Evolutionary conservation across 2,888 invertebrate species (phyloP).

Genomic region (Agrotis clavis): DNA sequence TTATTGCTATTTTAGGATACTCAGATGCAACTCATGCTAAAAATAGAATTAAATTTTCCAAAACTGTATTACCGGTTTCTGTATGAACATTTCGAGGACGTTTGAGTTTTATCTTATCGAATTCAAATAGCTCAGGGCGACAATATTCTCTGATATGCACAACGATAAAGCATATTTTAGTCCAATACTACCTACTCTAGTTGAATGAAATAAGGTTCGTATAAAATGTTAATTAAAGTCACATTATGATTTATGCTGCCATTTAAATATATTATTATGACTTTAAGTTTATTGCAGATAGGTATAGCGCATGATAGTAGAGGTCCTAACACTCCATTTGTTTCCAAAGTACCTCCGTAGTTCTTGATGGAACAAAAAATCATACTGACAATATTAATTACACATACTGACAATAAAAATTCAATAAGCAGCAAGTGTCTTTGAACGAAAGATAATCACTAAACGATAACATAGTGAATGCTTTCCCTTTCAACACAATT

Average conservation of each 20-base stretch:
- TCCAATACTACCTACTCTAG: conserved; percentile 4
- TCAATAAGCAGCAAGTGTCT: no score
- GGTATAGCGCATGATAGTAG: no score
- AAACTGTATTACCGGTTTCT: conserved; percentile 7
- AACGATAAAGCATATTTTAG: conserved; percentile 40
- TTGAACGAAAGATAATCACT: conserved; percentile 17
- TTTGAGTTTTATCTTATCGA: conserved; percentile 63
- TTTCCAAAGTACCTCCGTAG: not conserved
- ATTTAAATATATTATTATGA: not conserved
- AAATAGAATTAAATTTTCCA: conserved; percentile 3
- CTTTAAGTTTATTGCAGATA: not conserved
- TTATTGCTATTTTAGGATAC: conserved; percentile 10
- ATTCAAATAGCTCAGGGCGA: conserved; percentile 54
- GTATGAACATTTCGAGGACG: conserved; percentile 32
- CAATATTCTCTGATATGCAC: conserved; percentile 48
- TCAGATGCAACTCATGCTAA: not conserved
- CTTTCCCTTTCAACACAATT: conserved; percentile 52
- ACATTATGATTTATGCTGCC: not conserved
- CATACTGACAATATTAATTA: not conserved
- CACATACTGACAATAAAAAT: not conserved
- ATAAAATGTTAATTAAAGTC: not conserved
- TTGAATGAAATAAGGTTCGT: conserved; percentile 8
- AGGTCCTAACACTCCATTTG: not conserved
- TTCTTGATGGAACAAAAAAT: not conserved
- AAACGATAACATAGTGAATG: conserved; percentile 24